Percentiles rank a stretch among this genome's conserved stretches.
phyloP scores from a whole-genome alignment of 2,113 vertebrate species.

The Microcebus jonahi region DNA sequence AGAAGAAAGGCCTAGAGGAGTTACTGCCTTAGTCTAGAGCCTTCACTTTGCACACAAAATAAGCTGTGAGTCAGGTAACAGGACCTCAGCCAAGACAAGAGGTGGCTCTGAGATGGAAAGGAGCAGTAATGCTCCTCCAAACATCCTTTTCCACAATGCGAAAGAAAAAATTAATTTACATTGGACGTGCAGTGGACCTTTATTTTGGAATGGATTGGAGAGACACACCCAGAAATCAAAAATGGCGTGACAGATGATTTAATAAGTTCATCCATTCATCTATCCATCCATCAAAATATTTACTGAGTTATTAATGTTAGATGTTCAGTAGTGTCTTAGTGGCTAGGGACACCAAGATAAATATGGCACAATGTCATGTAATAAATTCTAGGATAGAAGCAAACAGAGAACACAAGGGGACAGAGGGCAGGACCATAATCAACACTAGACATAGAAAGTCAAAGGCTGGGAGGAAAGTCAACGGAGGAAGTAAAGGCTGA shows the following conservation, averaged over 20 bases:
- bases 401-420: neutral
- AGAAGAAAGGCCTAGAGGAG: neutral
- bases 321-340: neutral
- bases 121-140: neutral
- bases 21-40: neutral
- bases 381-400: neutral
- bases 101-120: neutral
- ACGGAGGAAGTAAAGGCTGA: neutral
- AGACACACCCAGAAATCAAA: slow-evolving; percentile 5
- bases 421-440: neutral
- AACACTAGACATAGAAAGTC: neutral
- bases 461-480: neutral
- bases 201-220: neutral
- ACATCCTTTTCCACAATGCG: neutral
- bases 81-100: neutral
- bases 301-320: neutral
- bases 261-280: neutral
- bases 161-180: slow-evolving; percentile 23
- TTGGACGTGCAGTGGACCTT: neutral
- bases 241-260: neutral
- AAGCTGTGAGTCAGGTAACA: neutral
- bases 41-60: neutral
- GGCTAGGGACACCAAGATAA: neutral
- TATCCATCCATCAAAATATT: neutral
- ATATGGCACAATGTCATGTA: neutral